These are phyloP conservation scores for Drosophila melanosoma DNA, from an alignment of 2,888 invertebrate species.

Conservation along the genomic window DNA sequence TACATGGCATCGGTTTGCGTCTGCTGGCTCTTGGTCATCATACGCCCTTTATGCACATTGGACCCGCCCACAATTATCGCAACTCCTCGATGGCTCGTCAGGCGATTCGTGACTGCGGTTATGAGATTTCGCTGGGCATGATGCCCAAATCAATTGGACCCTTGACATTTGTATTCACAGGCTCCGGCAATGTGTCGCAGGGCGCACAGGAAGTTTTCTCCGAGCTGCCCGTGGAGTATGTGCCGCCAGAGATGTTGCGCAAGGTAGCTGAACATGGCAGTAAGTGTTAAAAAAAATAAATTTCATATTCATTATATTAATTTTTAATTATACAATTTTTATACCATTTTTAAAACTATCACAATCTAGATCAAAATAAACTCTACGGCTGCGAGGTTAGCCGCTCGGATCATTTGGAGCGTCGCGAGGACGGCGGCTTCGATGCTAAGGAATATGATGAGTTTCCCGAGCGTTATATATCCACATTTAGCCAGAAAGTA, in stretches of 20 bases:
- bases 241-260: slow-evolving; percentile 96
- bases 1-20: slow-evolving; percentile 97
- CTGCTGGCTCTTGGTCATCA: slow-evolving; percentile 97
- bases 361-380: slow-evolving; percentile 92
- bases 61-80: slow-evolving; percentile 99
- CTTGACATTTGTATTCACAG: slow-evolving; percentile 98
- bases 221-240: slow-evolving; percentile 98
- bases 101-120: slow-evolving; percentile 99
- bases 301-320: no score
- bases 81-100: slow-evolving; percentile 99
- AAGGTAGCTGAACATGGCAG: slow-evolving; percentile 99
- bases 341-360: accelerated
- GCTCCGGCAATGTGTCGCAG: slow-evolving; percentile 98
- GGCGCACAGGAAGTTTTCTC: slow-evolving; percentile 97
- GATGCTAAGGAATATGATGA: slow-evolving; percentile 95
- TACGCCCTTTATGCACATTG: slow-evolving; percentile 99
- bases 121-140: slow-evolving; percentile 97
- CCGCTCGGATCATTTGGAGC: slow-evolving; percentile 95
- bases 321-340: neutral
- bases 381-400: slow-evolving; percentile 98
- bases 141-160: slow-evolving; percentile 99
- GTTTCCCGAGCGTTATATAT: slow-evolving; percentile 96
- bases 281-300: slow-evolving; percentile 85
- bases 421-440: slow-evolving; percentile 96
- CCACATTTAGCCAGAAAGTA: slow-evolving; percentile 97